These are phyloP conservation scores for Drosophila phalerata DNA, from an alignment of 2,888 invertebrate genomes.

Conservation along the genomic window DNA sequence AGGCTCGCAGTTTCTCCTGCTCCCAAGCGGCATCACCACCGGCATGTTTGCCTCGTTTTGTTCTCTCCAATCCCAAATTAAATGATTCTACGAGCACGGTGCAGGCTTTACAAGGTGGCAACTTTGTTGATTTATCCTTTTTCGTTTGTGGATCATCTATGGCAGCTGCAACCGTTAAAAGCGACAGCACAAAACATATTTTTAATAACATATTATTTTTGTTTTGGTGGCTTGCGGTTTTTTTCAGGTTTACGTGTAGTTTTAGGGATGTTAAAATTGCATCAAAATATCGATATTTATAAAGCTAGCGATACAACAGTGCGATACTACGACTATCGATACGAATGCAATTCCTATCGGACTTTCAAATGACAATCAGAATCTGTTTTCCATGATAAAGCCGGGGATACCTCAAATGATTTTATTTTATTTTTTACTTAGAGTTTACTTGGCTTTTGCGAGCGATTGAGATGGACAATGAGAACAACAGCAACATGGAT, in stretches of 20 bases:
- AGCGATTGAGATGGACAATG: too few relatives aligned
- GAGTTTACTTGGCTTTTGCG: too few relatives aligned
- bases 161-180: conserved; percentile 40
- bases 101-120: conserved; percentile 93
- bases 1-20: conserved; percentile 93
- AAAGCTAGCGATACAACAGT: neutral
- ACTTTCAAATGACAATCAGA: too few relatives aligned
- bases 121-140: conserved; percentile 85
- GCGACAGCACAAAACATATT: conserved; percentile 42
- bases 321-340: neutral
- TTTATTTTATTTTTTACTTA: conserved; percentile 37
- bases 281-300: conserved; percentile 12
- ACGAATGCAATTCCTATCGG: neutral
- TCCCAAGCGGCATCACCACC: conserved; percentile 98
- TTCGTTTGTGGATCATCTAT: conserved; percentile 63
- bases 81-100: conserved; percentile 91
- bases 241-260: conserved; percentile 51
- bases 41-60: conserved; percentile 94
- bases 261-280: conserved; percentile 31
- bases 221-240: conserved; percentile 7
- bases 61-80: conserved; percentile 91
- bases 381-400: too few relatives aligned
- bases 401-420: too few relatives aligned
- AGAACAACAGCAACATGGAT: too few relatives aligned
- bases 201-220: conserved; percentile 42